Conservation (phyloP, 2,797 vertebrate species). For the Emys orbicularis region DNA sequence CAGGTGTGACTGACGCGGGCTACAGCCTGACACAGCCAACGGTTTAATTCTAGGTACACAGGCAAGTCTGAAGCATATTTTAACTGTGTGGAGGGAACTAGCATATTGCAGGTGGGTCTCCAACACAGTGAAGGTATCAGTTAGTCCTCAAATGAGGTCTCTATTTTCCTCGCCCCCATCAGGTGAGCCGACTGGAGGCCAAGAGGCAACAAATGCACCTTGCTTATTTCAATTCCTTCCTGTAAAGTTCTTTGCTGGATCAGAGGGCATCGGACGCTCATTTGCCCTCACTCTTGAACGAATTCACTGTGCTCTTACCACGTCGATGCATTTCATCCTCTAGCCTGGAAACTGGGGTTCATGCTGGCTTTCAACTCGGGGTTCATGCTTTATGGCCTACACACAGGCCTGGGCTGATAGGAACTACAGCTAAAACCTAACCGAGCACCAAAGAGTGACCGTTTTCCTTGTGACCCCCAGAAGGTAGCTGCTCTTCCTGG, state of each 20-base stretch:
- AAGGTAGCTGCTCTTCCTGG: background rate
- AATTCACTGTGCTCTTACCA: background rate
- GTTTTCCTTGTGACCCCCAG: background rate
- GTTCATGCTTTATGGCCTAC: background rate
- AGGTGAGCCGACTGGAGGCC: background rate
- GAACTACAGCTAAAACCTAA: background rate
- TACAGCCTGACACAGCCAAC: background rate
- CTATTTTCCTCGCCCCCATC: background rate
- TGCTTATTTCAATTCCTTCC: background rate
- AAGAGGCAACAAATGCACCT: background rate
- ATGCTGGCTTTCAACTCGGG: background rate
- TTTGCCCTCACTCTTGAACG: background rate
- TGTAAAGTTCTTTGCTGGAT: background rate
- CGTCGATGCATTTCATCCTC: background rate
- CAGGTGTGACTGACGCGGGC: background rate
- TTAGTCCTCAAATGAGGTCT: background rate
- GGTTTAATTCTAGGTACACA: background rate
- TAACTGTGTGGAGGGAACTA: background rate
- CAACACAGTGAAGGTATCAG: background rate
- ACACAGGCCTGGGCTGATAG: background rate
- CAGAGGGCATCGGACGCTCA: background rate
- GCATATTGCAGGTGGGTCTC: background rate
- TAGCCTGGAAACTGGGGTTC: background rate
- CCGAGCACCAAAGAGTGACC: no score
- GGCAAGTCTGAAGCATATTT: background rate